Evolutionary conservation across 2,797 vertebrate genomes (phyloP), one percentile per base, ranked within the genome.

Genomic region (Thamnophis elegans): DNA sequence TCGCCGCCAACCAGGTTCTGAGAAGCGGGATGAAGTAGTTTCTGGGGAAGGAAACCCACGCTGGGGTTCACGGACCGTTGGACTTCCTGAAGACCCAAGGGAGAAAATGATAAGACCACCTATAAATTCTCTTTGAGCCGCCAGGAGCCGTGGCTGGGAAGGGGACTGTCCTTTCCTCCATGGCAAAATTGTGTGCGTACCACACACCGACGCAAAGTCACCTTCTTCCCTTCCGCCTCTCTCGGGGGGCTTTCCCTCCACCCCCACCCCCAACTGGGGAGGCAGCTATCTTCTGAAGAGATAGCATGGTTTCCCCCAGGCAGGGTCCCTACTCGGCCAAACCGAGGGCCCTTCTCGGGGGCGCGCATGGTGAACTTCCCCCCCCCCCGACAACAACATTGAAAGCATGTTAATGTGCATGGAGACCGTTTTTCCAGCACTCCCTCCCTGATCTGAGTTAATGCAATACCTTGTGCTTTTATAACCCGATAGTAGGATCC

Each of bases 1-100:
- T 99, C 26, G 99, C 99, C 0, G 99, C 99, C 97, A 99, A 99
- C 97, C 99, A 99, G 98, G 98, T 99, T 96, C 98, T 99, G 98
- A 98, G 99, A 91, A 99, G 99, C 1, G 99, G 99, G 96, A 99
- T 99, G 99, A 99, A 99, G 95, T 99, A 98, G 96, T 26, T n/a
- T 8, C 53, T 1, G 9, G 59, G 1, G 42, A 20, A 85, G 22
- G 0, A 54, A n/a, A 0, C 47, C 7, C 25, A 20, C 25, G 10
- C 13, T 16, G 26, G 91, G 26, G 26, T 3, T 20, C 42, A 22
- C 0, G 22, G 32, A 47, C 59, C 73, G 60, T 32, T 62, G 1
- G 58, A 42, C 51, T 90, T 12, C 0, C 53, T 53, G 93, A 90
- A 88, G 89, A 68, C 0, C 26, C 26, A 56, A 0, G 93, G 4